Evolutionary conservation across 2,888 invertebrate genomes (phyloP).

Genomic region (Rhopalosiphum nymphaeae): DNA sequence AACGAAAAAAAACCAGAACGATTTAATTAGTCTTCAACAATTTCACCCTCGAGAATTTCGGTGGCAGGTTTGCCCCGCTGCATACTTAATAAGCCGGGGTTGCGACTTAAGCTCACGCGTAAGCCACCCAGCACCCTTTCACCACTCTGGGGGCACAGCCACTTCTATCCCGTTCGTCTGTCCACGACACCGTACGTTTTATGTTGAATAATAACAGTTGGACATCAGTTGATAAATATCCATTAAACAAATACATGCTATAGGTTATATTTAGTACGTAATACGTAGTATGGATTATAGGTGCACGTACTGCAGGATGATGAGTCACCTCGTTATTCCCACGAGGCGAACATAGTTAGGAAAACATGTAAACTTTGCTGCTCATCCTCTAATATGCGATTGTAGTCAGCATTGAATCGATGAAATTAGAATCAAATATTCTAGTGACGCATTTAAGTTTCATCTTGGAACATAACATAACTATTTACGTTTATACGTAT

Average conservation of each 20-base stretch:
- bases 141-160: neutral
- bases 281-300: neutral
- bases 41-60: neutral
- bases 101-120: neutral
- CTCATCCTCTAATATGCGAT: neutral
- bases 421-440: neutral
- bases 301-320: neutral
- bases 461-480: neutral
- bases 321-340: neutral
- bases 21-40: neutral
- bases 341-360: neutral
- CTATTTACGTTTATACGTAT: neutral
- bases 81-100: neutral
- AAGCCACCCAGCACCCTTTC: neutral
- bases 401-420: neutral
- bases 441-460: neutral
- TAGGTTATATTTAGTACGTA: neutral
- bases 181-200: neutral
- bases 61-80: neutral
- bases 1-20: neutral
- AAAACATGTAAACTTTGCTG: neutral
- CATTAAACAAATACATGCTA: neutral
- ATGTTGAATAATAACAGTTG: neutral
- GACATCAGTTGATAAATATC: neutral
- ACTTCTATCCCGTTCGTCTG: neutral